These are phyloP conservation scores for Pseudomyrmex sp. DNA, from an alignment of 1,140 invertebrate species.

Conservation along the genomic window DNA sequence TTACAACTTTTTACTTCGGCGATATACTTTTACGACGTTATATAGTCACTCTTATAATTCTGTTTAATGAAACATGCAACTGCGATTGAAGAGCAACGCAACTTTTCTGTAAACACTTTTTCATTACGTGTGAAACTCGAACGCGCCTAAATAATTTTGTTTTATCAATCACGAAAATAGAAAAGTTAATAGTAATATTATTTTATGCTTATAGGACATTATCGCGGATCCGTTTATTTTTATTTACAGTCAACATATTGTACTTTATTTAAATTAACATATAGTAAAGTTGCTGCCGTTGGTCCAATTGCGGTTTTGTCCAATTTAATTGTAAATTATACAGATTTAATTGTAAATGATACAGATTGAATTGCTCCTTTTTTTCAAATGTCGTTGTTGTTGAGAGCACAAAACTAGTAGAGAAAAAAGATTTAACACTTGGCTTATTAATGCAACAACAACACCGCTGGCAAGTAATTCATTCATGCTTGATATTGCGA, in stretches of 20 bases:
- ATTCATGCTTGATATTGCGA: neutral
- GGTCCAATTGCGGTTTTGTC: neutral
- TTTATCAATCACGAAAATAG: no score
- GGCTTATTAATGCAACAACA: conserved; percentile 12
- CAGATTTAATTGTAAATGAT: conserved; percentile 29
- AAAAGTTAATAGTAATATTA: no score
- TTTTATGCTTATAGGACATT: neutral
- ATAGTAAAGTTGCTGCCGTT: neutral
- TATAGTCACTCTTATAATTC: neutral
- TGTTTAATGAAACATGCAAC: neutral
- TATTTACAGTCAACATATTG: neutral
- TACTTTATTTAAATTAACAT: neutral
- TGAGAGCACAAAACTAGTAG: neutral
- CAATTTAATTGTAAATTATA: conserved; percentile 33
- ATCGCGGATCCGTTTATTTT: conserved; percentile 10
- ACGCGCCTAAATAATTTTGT: no score
- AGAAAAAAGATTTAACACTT: no score
- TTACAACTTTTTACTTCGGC: conserved; percentile 1
- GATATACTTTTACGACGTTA: neutral
- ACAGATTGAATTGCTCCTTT: conserved; percentile 14
- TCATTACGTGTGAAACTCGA: no score
- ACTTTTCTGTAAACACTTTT: no score
- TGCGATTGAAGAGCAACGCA: no score
- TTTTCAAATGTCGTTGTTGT: neutral
- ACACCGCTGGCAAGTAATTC: neutral